These are phyloP conservation scores for Hippopotamus amphibius DNA, from an alignment of 2,113 vertebrate species.

Conservation along the genomic window DNA sequence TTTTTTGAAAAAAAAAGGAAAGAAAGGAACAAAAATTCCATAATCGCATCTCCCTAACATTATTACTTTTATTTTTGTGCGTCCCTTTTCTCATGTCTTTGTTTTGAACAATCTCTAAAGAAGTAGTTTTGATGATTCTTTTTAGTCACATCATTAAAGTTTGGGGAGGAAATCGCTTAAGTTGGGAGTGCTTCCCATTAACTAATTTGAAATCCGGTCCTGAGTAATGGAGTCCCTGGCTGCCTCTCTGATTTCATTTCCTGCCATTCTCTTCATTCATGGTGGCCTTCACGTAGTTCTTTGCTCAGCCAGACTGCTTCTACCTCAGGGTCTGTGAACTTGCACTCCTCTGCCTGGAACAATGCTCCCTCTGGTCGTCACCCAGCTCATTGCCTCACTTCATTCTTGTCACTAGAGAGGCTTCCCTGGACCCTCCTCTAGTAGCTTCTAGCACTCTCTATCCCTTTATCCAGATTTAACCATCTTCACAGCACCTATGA, in stretches of 20 bases:
- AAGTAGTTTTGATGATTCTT: not conserved
- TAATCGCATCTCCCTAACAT: not conserved
- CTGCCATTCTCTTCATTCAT: not conserved
- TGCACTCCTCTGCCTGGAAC: not conserved
- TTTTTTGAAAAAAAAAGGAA: not conserved
- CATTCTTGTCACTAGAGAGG: not conserved
- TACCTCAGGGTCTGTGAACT: not conserved
- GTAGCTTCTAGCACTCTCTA: not conserved
- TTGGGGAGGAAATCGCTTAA: not conserved
- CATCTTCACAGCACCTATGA: not conserved
- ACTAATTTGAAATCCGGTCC: not conserved
- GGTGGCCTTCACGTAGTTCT: not conserved
- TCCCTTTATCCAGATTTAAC: not conserved
- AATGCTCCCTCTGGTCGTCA: no score
- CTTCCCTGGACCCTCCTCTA: not conserved
- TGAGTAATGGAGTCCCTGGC: not conserved
- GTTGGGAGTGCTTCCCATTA: not conserved
- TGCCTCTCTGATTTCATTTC: not conserved
- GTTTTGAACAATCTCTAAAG: not conserved
- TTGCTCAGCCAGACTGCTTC: not conserved
- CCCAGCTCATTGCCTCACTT: not conserved
- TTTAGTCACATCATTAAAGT: not conserved
- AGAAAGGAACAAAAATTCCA: not conserved
- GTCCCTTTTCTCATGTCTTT: not conserved
- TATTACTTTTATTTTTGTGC: not conserved